These are phyloP conservation scores for Oreochromis niloticus DNA, from an alignment of 2,113 vertebrate genomes.

Conservation along the genomic window DNA sequence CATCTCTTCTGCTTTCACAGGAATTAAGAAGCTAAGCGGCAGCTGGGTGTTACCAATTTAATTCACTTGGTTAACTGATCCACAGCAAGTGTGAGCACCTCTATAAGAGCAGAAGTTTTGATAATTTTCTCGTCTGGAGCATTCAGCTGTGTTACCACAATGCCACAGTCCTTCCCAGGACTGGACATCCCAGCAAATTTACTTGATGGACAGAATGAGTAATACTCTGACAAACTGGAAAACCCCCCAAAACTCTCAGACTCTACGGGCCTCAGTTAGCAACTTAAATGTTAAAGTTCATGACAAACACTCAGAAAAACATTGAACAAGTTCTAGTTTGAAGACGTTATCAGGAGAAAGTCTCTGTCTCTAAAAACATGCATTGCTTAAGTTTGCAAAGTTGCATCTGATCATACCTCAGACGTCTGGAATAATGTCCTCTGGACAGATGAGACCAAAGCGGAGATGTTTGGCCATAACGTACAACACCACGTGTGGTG, in stretches of 20 bases:
- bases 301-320: background rate
- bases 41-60: background rate
- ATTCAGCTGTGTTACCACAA: background rate
- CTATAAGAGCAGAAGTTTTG: background rate
- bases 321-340: background rate
- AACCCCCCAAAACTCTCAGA: background rate
- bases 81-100: background rate
- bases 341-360: background rate
- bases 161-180: background rate
- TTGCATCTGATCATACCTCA: background rate
- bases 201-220: background rate
- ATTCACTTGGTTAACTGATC: background rate
- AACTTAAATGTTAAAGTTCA: background rate
- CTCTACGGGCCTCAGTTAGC: background rate
- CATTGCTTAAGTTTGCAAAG: background rate
- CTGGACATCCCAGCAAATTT: background rate
- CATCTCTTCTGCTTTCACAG: background rate
- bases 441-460: background rate
- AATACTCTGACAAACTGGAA: background rate
- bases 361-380: background rate
- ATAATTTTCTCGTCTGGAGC: background rate
- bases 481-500: background rate
- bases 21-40: background rate
- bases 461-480: background rate
- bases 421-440: background rate